A percentile compares a stretch with the other conserved stretches of the same genome.
Evolutionary conservation across 2,888 invertebrate species (phyloP).

Genomic region (Lasiommata megera): DNA sequence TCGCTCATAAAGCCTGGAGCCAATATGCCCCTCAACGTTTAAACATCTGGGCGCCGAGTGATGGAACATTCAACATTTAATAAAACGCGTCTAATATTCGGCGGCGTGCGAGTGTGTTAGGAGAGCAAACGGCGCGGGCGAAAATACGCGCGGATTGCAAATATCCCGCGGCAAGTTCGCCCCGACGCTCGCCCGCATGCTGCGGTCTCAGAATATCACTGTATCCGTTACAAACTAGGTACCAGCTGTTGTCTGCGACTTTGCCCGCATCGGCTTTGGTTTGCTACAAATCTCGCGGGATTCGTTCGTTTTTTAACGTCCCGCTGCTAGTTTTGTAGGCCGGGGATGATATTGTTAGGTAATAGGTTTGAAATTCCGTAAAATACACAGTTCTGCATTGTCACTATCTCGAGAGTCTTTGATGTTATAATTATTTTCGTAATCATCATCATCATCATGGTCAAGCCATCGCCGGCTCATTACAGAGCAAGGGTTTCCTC

Average conservation of each 20-base stretch:
- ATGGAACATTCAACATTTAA: constrained; percentile 16
- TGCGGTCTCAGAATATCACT: constrained; percentile 1
- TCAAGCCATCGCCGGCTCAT: too few species aligned
- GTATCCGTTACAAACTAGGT: not conserved
- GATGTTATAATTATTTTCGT: too few species aligned
- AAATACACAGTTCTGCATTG: too few species aligned
- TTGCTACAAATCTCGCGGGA: too few species aligned
- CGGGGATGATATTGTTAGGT: too few species aligned
- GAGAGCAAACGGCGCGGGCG: constrained; percentile 30
- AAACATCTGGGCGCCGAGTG: not conserved
- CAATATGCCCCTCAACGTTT: not conserved
- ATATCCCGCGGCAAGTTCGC: constrained; percentile 20
- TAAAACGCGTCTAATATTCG: constrained; percentile 35
- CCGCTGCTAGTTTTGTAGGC: too few species aligned
- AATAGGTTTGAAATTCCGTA: too few species aligned
- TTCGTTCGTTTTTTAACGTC: too few species aligned
- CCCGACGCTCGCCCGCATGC: not conserved
- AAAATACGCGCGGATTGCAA: constrained; percentile 18
- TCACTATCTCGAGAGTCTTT: too few species aligned
- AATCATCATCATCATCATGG: too few species aligned
- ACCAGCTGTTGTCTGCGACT: not conserved
- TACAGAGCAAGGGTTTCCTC: too few species aligned
- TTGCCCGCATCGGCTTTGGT: too few species aligned
- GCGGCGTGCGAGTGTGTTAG: constrained; percentile 34
- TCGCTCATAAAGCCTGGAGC: not conserved